Evolutionary conservation across 37 sponge, comb jelly and placozoan genomes (phyloP).

Genomic region (Halichondria panicea): DNA sequence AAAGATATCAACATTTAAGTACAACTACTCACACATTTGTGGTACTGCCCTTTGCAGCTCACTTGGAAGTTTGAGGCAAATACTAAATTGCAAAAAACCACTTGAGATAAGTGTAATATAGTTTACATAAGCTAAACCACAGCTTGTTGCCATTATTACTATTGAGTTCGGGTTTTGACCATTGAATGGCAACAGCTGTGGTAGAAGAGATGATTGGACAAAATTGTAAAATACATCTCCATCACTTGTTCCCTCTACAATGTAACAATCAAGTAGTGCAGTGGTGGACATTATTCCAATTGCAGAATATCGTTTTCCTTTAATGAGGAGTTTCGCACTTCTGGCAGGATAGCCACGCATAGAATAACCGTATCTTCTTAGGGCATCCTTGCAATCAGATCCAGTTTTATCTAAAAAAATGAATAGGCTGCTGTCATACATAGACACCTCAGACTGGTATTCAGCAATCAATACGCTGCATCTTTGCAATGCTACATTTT

Average conservation of each 20-base stretch:
- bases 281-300: not conserved
- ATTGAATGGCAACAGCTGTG: conserved; percentile 10
- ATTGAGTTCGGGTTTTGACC: conserved; percentile 4
- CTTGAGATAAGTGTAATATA: no score
- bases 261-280: not conserved
- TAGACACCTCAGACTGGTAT: conserved; percentile 9
- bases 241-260: conserved; percentile 9
- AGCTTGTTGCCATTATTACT: not conserved
- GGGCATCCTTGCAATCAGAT: conserved; percentile 1
- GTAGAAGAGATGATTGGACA: conserved; percentile 6
- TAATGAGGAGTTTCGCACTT: not conserved
- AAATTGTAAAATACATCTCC: conserved; percentile 18
- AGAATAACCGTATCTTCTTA: not conserved
- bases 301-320: not conserved
- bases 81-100: no score
- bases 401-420: conserved; percentile 16
- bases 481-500: conserved; percentile 1
- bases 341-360: conserved; percentile 4
- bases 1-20: no score
- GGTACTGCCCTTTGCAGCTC: no score
- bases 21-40: no score
- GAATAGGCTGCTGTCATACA: not conserved
- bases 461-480: not conserved
- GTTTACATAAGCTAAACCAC: no score
- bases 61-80: no score